Conservation (phyloP, 2,888 invertebrate genomes). For the Rhingia campestris region DNA sequence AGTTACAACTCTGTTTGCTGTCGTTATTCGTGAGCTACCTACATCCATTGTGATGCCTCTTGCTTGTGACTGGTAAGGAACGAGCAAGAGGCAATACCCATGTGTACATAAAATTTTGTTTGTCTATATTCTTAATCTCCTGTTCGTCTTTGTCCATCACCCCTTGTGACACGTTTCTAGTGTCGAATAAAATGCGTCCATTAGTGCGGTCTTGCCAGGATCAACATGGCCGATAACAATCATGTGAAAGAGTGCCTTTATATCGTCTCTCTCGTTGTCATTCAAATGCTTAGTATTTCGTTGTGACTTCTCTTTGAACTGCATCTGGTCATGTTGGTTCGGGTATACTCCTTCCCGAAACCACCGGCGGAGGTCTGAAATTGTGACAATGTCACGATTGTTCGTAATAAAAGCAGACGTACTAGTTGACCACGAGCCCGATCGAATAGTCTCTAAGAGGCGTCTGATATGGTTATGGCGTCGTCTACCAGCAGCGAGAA, state of each 20-base stretch:
- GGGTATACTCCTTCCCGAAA: slow-evolving; percentile 85
- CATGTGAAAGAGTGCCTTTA: slow-evolving; percentile 95
- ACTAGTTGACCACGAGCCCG: slow-evolving; percentile 88
- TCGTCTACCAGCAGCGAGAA: slow-evolving; percentile 90
- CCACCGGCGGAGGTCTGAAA: slow-evolving; percentile 87
- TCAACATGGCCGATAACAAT: slow-evolving; percentile 97
- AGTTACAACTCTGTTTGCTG: slow-evolving; percentile 88
- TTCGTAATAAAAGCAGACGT: slow-evolving; percentile 89
- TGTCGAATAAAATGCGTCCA: slow-evolving; percentile 96
- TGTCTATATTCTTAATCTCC: slow-evolving; percentile 97
- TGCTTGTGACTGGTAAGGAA: too few relatives aligned
- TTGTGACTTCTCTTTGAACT: slow-evolving; percentile 82
- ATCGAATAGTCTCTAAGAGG: slow-evolving; percentile 93
- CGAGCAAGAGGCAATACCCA: too few relatives aligned
- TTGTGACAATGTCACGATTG: slow-evolving; percentile 88
- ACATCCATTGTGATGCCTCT: slow-evolving; percentile 99
- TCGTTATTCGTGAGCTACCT: slow-evolving; percentile 95
- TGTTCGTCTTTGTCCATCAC: slow-evolving; percentile 98
- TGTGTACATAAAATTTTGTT: slow-evolving; percentile 98
- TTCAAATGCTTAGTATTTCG: slow-evolving; percentile 85
- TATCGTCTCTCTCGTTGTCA: slow-evolving; percentile 88
- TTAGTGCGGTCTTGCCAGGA: slow-evolving; percentile 85
- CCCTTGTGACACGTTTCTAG: slow-evolving; percentile 93
- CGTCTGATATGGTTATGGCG: slow-evolving; percentile 95
- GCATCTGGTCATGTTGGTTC: slow-evolving; percentile 78